These are phyloP conservation scores for Lingula anatina DNA, from an alignment of 2,888 invertebrate species.

Conservation along the genomic window DNA sequence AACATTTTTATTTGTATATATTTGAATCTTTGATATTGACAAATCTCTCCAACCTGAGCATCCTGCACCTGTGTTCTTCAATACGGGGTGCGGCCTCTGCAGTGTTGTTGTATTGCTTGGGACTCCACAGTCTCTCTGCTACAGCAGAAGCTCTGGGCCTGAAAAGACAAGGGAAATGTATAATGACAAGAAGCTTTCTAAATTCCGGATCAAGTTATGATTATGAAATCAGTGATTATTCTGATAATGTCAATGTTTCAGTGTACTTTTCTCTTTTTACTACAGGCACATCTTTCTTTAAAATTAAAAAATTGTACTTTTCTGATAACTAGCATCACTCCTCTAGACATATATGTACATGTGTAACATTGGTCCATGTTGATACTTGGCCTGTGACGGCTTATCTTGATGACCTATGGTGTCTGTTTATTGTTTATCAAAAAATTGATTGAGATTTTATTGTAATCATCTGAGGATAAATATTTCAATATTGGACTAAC, in stretches of 20 bases:
- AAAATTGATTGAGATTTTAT: no score
- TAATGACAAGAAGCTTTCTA: neutral
- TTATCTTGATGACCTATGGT: no score
- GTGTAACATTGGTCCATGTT: no score
- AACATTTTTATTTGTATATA: neutral
- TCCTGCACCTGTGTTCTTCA: slow-evolving; percentile 69
- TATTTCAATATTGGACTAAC: no score
- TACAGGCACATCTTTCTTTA: neutral
- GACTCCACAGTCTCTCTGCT: slow-evolving; percentile 78
- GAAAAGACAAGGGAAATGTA: slow-evolving; percentile 1
- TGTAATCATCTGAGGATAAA: no score
- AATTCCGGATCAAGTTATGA: neutral
- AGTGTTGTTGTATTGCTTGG: slow-evolving; percentile 40
- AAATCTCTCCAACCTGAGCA: slow-evolving; percentile 55
- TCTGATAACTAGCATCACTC: no score
- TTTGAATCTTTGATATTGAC: neutral
- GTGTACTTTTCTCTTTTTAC: neutral
- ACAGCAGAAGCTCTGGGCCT: slow-evolving; percentile 77
- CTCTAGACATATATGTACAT: no score
- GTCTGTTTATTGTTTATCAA: no score
- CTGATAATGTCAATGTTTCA: neutral
- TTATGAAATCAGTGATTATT: no score
- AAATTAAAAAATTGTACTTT: no score
- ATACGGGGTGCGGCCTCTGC: slow-evolving; percentile 60
- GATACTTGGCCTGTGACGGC: no score